Percentiles rank a stretch among this genome's conserved stretches.
phyloP scores from a whole-genome alignment of 2,113 vertebrate genomes.

The Plecotus auritus region DNA sequence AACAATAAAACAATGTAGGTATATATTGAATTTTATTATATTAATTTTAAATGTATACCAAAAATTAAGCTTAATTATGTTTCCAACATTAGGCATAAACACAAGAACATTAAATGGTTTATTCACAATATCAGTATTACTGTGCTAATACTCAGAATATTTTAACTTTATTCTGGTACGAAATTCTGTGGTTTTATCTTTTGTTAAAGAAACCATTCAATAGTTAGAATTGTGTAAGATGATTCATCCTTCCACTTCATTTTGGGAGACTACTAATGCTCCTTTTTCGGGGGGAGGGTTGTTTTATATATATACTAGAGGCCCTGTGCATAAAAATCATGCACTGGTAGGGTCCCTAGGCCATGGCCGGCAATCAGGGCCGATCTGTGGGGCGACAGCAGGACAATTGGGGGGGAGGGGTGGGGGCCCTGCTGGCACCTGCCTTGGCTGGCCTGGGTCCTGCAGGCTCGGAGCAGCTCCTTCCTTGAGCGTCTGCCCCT shows the following conservation, averaged over 20 bases:
- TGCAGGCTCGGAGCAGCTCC: no score
- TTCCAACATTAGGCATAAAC: neutral
- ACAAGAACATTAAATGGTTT: neutral
- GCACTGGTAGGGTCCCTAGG: no score
- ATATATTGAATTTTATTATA: neutral
- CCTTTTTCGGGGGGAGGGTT: no score
- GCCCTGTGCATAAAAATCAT: no score
- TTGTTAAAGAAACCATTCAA: neutral
- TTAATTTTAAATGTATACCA: neutral
- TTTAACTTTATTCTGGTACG: neutral
- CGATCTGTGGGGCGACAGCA: no score
- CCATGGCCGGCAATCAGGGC: no score
- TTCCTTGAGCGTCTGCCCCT: no score
- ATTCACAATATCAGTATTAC: neutral
- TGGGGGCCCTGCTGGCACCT: no score
- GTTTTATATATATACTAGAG: no score
- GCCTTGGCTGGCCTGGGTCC: no score
- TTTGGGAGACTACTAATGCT: neutral
- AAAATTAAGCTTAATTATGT: neutral
- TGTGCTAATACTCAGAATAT: neutral
- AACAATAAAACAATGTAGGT: neutral
- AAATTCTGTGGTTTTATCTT: neutral
- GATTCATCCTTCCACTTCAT: neutral
- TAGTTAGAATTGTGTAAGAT: neutral
- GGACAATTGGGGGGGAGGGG: no score